phyloP scores from a whole-genome alignment of 2,113 vertebrate species.

The Microtus ochrogaster region DNA sequence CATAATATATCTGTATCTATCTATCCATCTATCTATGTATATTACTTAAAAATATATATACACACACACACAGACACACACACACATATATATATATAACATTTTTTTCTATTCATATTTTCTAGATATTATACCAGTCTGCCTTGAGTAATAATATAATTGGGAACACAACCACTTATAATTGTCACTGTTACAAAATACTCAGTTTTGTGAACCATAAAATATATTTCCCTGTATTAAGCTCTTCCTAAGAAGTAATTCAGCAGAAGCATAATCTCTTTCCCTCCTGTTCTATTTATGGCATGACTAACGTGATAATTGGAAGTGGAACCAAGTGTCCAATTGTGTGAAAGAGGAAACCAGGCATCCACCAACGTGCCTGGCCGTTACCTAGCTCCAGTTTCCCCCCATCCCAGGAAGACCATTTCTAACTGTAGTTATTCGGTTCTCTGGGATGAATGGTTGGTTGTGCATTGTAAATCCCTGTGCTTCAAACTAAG shows the following conservation, averaged over 20 bases:
- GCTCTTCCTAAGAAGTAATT: neutral
- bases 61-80: neutral
- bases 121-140: neutral
- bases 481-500: neutral
- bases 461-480: neutral
- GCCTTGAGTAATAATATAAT: neutral
- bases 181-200: neutral
- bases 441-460: neutral
- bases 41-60: too few relatives aligned
- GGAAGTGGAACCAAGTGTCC: neutral
- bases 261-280: neutral
- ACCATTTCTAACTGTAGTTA: neutral
- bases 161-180: neutral
- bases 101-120: neutral
- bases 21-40: too few relatives aligned
- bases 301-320: neutral
- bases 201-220: neutral
- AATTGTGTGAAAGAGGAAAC: neutral
- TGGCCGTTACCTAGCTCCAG: accelerated
- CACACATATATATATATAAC: neutral
- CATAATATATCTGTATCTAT: too few relatives aligned
- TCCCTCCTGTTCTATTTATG: neutral
- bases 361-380: too few relatives aligned
- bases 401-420: neutral
- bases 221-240: neutral